These are phyloP conservation scores for Wiebesia pumilae DNA, from an alignment of 1,140 invertebrate species.

Conservation along the genomic window DNA sequence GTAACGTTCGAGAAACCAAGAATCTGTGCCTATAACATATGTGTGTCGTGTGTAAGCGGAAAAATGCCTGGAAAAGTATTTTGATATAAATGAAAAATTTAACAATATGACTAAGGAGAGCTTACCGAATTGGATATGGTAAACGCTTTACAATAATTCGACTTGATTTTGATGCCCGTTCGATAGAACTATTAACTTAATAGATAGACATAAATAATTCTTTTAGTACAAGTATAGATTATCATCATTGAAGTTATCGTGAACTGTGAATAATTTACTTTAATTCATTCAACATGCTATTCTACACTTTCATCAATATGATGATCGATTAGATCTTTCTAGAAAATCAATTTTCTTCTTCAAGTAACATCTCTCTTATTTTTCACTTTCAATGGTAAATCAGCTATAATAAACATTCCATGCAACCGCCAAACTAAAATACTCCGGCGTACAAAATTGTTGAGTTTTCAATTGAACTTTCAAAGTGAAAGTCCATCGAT, in stretches of 20 bases:
- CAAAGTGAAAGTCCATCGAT: slow-evolving; percentile 32
- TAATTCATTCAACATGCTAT: not conserved
- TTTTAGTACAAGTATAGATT: not conserved
- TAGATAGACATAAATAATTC: not conserved
- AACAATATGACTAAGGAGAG: too few relatives aligned
- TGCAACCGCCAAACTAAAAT: not conserved
- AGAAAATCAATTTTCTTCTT: slow-evolving; percentile 5
- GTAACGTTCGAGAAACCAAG: too few relatives aligned
- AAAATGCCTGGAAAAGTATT: too few relatives aligned
- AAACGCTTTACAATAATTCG: not conserved
- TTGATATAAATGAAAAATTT: too few relatives aligned
- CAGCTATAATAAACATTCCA: not conserved
- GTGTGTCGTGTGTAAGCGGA: too few relatives aligned
- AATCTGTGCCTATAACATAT: too few relatives aligned
- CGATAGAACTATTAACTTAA: not conserved
- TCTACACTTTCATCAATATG: slow-evolving; percentile 14
- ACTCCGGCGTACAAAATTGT: slow-evolving; percentile 33
- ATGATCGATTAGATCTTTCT: slow-evolving; percentile 35
- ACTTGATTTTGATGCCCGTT: not conserved
- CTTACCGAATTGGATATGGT: too few relatives aligned
- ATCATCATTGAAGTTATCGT: not conserved
- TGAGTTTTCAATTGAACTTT: slow-evolving; percentile 27
- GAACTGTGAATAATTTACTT: not conserved
- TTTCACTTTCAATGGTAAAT: slow-evolving; percentile 46
- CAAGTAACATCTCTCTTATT: not conserved